A percentile compares a stretch with the other conserved stretches of the same genome.
These are phyloP conservation scores for Paracanthobrama guichenoti DNA, from an alignment of 2,113 vertebrate genomes.

Conservation along the genomic window DNA sequence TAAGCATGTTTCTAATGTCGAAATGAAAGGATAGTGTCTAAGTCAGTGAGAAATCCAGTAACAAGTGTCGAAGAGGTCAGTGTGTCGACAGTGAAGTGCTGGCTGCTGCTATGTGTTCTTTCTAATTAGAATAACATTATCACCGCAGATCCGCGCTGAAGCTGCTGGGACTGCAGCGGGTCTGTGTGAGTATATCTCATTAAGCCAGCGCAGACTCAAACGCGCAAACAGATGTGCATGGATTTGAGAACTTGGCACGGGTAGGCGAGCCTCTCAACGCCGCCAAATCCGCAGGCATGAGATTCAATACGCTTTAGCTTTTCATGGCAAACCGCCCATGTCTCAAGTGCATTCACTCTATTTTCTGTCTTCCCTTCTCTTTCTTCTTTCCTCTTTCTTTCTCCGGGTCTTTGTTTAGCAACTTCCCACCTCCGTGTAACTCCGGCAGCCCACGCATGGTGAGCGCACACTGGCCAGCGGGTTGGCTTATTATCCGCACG, in stretches of 20 bases:
- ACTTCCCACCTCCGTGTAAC: constrained; percentile 8
- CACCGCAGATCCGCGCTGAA: not conserved
- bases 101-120: constrained; percentile 17
- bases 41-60: not conserved
- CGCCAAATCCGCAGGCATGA: constrained; percentile 47
- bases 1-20: not conserved
- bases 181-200: constrained; percentile 14
- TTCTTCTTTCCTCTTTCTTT: not conserved
- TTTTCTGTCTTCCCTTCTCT: constrained; percentile 4
- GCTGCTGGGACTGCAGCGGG: constrained; percentile 26
- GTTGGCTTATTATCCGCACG: not conserved
- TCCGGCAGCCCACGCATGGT: constrained; percentile 29
- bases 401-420: not conserved
- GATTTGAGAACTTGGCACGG: constrained; percentile 47
- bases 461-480: constrained; percentile 4
- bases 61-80: not conserved
- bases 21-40: not conserved
- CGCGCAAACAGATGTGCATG: constrained; percentile 43
- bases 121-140: constrained; percentile 33
- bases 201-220: constrained; percentile 37
- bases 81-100: not conserved
- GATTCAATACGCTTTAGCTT: constrained; percentile 37
- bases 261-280: constrained; percentile 20
- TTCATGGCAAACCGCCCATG: constrained; percentile 36
- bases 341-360: constrained; percentile 22